phyloP scores from a whole-genome alignment of 1,140 invertebrate genomes.

The Plodia interpunctella region DNA sequence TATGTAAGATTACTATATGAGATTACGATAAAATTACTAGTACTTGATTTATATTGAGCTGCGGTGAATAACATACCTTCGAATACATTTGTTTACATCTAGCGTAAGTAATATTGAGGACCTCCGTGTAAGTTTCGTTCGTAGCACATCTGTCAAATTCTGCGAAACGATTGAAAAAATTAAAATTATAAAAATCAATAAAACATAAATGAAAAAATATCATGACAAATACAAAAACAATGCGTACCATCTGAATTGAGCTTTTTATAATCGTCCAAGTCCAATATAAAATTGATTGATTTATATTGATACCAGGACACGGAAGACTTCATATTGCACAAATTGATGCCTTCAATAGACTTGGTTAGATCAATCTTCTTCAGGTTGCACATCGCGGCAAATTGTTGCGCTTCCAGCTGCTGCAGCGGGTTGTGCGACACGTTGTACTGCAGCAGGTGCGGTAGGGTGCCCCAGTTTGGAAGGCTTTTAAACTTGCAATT shows the following conservation, averaged over 20 bases:
- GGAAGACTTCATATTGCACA: constrained; percentile 55
- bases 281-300: constrained; percentile 41
- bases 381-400: constrained; percentile 67
- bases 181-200: not conserved
- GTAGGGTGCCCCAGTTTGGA: constrained; percentile 76
- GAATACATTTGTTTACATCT: constrained; percentile 42
- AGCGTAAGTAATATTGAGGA: constrained; percentile 42
- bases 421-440: constrained; percentile 65
- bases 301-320: constrained; percentile 62
- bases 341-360: constrained; percentile 46
- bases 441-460: constrained; percentile 64
- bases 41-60: no score
- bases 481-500: constrained; percentile 73
- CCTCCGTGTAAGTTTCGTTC: constrained; percentile 11
- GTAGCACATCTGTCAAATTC: not conserved
- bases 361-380: constrained; percentile 61
- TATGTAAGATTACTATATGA: no score
- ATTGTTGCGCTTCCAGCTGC: constrained; percentile 42
- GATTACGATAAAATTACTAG: no score
- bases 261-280: constrained; percentile 51
- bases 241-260: constrained; percentile 58
- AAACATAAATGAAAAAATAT: constrained; percentile 19
- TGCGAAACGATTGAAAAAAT: not conserved
- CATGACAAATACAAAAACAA: not conserved
- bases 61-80: constrained; percentile 29